phyloP scores from a whole-genome alignment of 2,797 vertebrate genomes.

The Bucorvus abyssinicus region DNA sequence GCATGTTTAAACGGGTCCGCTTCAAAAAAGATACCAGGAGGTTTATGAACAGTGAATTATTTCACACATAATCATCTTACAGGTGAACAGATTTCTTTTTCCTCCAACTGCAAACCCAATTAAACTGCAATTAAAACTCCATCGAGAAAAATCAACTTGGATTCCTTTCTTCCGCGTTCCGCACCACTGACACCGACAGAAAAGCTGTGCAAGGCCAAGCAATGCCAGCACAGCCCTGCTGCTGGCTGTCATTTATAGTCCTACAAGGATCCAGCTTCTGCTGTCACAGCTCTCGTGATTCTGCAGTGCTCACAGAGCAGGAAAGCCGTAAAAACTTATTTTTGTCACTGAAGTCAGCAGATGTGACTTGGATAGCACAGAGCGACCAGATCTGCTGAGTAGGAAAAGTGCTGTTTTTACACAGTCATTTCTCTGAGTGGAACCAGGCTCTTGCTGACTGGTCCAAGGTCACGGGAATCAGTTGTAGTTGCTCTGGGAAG shows the following conservation, averaged over 20 bases:
- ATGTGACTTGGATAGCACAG: slow-evolving; percentile 32
- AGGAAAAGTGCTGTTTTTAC: slow-evolving; percentile 55
- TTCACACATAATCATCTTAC: not conserved
- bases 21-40: not conserved
- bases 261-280: not conserved
- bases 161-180: not conserved
- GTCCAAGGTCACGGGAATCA: slow-evolving; percentile 29
- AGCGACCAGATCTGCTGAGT: slow-evolving; percentile 56
- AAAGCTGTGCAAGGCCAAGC: not conserved
- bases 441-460: slow-evolving; percentile 5
- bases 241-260: not conserved
- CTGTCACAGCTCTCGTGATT: not conserved
- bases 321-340: slow-evolving; percentile 19
- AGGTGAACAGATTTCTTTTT: not conserved
- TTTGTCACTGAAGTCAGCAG: slow-evolving; percentile 57
- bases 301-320: slow-evolving; percentile 23
- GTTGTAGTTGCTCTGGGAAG: not conserved
- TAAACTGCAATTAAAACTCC: not conserved
- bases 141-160: not conserved
- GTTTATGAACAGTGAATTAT: not conserved
- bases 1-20: not conserved
- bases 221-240: not conserved
- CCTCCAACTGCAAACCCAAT: not conserved
- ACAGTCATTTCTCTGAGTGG: not conserved
- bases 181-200: not conserved